These are phyloP conservation scores for Solenopsis fugax DNA, from an alignment of 1,140 invertebrate genomes.

Conservation along the genomic window DNA sequence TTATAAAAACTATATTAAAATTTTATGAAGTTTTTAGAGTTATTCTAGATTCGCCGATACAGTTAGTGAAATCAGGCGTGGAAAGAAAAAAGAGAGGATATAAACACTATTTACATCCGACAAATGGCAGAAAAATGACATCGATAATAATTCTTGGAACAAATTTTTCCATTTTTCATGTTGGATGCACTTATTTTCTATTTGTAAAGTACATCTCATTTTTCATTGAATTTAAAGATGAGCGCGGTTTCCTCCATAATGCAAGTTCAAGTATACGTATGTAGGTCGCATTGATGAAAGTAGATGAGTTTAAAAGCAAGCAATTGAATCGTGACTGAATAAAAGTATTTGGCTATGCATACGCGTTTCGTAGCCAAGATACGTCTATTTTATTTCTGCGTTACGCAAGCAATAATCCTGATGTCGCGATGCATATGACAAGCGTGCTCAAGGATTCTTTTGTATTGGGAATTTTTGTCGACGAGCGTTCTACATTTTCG, in stretches of 20 bases:
- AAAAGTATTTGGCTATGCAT: neutral
- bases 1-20: neutral
- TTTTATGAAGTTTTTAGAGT: constrained; percentile 13
- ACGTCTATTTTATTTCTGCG: constrained; percentile 12
- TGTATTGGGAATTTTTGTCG: neutral
- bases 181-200: constrained; percentile 22
- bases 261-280: constrained; percentile 27
- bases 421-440: constrained; percentile 8
- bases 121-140: constrained; percentile 22
- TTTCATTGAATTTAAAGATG: constrained; percentile 56
- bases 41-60: neutral
- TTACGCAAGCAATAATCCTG: constrained; percentile 42
- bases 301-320: constrained; percentile 55
- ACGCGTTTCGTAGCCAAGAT: neutral
- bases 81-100: neutral
- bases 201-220: constrained; percentile 22
- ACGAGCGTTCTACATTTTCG: neutral
- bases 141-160: constrained; percentile 5
- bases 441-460: constrained; percentile 25
- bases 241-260: constrained; percentile 44
- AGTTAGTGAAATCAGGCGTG: neutral
- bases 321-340: constrained; percentile 41
- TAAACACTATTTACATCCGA: neutral
- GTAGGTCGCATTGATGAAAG: constrained; percentile 49
- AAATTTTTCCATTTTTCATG: constrained; percentile 17